Evolutionary conservation across 2,113 vertebrate genomes (phyloP).

Genomic region (Smithornis capensis): DNA sequence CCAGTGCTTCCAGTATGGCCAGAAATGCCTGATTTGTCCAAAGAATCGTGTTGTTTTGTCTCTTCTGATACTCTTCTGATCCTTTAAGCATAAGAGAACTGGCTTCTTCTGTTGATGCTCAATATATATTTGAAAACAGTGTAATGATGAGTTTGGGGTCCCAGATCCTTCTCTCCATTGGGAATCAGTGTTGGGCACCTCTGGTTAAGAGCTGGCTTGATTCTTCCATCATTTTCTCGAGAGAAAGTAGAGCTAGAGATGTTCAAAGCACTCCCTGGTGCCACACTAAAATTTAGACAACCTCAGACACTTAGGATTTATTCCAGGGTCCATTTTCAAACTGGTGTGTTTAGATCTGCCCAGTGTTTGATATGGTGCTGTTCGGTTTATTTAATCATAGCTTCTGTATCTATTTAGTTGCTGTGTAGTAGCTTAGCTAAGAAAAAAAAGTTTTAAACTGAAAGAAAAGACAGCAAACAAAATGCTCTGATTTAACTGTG

Average conservation of each 20-base stretch:
- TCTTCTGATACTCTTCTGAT: not conserved
- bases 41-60: not conserved
- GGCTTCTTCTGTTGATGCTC: not conserved
- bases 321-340: not conserved
- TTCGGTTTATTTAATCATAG: not conserved
- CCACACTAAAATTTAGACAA: not conserved
- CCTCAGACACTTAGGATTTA: not conserved
- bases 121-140: not conserved
- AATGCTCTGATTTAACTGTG: not conserved
- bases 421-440: not conserved
- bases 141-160: not conserved
- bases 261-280: not conserved
- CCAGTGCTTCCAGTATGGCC: not conserved
- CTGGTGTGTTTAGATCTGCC: not conserved
- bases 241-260: not conserved
- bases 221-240: not conserved
- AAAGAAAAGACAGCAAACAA: not conserved
- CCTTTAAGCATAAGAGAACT: not conserved
- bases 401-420: not conserved
- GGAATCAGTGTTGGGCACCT: not conserved
- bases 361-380: not conserved
- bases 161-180: not conserved
- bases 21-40: not conserved
- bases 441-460: not conserved
- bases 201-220: not conserved